Evolutionary conservation across 2,113 vertebrate genomes (phyloP).

Genomic region (Xyliphius kryptos): DNA sequence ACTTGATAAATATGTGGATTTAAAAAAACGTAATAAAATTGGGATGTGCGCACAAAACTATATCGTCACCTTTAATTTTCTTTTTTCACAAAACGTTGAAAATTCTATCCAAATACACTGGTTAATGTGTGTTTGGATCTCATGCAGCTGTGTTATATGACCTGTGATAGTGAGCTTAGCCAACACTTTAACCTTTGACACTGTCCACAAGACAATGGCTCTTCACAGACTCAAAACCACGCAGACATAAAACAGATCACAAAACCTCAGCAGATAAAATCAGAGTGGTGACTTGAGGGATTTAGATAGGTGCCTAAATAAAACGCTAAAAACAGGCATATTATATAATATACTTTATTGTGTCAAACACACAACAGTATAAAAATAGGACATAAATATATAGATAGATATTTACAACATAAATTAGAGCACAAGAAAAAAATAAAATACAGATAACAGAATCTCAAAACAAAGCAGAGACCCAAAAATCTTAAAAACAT

Average conservation of each 20-base stretch:
- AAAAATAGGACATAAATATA: conserved; percentile 47
- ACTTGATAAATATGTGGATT: too few species aligned
- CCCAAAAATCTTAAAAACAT: conserved; percentile 47
- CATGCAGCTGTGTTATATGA: not conserved
- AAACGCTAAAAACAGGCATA: not conserved
- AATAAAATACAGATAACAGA: conserved; percentile 33
- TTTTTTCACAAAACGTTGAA: too few species aligned
- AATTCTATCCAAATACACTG: too few species aligned
- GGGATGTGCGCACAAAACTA: too few species aligned
- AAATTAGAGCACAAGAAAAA: conserved; percentile 42
- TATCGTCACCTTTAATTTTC: too few species aligned
- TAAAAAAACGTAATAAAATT: too few species aligned
- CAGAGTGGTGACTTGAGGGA: conserved; percentile 1
- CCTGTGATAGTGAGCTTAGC: not conserved
- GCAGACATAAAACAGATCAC: conserved; percentile 26
- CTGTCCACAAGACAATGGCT: not conserved
- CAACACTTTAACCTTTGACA: conserved; percentile 18
- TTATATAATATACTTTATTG: conserved; percentile 33
- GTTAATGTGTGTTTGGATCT: too few species aligned
- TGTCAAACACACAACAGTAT: conserved; percentile 46
- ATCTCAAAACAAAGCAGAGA: conserved; percentile 36
- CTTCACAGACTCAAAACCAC: not conserved
- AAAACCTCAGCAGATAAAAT: conserved; percentile 12
- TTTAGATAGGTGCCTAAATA: not conserved
- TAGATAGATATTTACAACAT: conserved; percentile 50